A percentile compares a stretch with the other conserved stretches of the same genome.
These are phyloP conservation scores for Uloborus diversus DNA, from an alignment of 1,140 invertebrate species.

Conservation along the genomic window DNA sequence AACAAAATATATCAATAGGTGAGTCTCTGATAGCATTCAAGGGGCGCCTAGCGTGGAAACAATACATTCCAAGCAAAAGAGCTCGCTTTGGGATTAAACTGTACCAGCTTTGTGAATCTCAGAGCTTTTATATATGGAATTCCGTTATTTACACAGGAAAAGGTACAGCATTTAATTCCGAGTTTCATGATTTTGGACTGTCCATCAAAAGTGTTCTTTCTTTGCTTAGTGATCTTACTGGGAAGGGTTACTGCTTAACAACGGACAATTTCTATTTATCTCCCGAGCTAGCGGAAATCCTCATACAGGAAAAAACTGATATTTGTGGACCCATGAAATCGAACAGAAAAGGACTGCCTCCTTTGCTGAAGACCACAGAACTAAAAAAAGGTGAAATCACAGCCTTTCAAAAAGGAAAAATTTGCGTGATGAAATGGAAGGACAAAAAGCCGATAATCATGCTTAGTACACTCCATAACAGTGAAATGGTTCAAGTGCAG, in stretches of 20 bases:
- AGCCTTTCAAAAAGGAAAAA: conserved; percentile 2
- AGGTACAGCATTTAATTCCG: background rate
- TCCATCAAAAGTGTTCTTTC: background rate
- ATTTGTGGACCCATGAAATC: background rate
- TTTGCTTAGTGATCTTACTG: background rate
- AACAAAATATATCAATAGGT: background rate
- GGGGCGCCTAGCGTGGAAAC: background rate
- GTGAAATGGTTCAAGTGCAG: background rate
- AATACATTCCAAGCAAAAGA: background rate
- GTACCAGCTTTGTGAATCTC: background rate
- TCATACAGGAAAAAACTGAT: background rate
- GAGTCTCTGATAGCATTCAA: background rate
- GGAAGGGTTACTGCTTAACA: background rate
- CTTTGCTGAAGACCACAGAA: background rate
- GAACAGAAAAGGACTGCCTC: background rate
- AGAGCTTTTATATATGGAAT: background rate
- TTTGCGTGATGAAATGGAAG: background rate
- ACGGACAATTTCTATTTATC: background rate
- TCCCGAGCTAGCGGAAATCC: background rate
- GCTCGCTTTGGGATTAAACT: background rate
- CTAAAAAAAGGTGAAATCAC: background rate
- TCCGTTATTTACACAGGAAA: background rate
- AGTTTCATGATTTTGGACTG: background rate
- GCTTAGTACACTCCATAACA: background rate
- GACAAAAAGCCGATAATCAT: background rate